These are phyloP conservation scores for Cirrhinus mrigala DNA, from an alignment of 2,797 vertebrate species.

Conservation along the genomic window DNA sequence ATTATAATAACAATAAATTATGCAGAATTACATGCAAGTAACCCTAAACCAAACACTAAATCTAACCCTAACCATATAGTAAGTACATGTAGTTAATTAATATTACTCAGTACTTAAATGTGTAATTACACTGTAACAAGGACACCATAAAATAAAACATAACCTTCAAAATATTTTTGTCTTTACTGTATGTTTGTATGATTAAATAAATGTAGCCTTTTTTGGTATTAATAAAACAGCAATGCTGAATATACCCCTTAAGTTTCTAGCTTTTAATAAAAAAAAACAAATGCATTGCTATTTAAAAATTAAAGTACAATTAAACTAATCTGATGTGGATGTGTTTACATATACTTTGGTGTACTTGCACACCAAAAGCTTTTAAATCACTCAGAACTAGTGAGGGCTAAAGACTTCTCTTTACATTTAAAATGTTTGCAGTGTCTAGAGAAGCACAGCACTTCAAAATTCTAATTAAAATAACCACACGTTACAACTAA, in stretches of 20 bases:
- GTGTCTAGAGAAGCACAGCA: not conserved
- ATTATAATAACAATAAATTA: no score
- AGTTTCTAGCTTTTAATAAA: constrained; percentile 1
- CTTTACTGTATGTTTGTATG: not conserved
- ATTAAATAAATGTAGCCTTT: not conserved
- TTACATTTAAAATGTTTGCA: constrained; percentile 4
- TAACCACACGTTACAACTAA: not conserved
- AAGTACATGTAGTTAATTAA: no score
- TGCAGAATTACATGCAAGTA: no score
- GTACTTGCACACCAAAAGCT: not conserved
- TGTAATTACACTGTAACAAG: no score
- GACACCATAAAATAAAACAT: no score
- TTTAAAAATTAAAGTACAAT: not conserved
- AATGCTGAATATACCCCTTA: not conserved
- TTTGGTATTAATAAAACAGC: constrained; percentile 24
- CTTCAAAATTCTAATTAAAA: not conserved
- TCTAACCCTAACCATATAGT: no score
- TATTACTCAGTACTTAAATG: no score
- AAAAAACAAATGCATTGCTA: not conserved
- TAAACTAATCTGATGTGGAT: not conserved
- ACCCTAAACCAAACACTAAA: no score
- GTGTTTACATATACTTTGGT: not conserved
- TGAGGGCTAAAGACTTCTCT: not conserved
- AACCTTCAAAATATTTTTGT: not conserved
- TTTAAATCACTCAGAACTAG: not conserved